Base-by-base conservation (phyloP, 2,113 vertebrate genomes). In the Otocyon megalotis region DNA sequence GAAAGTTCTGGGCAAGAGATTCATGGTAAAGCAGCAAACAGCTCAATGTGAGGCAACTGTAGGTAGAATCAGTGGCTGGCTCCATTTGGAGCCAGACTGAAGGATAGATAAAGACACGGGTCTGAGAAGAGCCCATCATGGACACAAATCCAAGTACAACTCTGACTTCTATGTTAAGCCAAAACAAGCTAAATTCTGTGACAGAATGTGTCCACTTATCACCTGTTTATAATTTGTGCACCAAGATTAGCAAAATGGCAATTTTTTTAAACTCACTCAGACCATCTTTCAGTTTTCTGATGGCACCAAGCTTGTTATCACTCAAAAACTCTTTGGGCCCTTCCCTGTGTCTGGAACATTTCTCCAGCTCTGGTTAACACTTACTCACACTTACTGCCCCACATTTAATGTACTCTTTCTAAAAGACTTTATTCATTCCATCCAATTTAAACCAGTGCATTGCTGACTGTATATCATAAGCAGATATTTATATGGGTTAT, bases 221-320 rank as follows among this genome's bases (percentile, higher is more conserved):
- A 67, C 50, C 50, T 96, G 24, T 83, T 97, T 65, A 60, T 56
- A 90, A 89, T 71, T 53, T 90, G 14, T 94, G 19, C 35, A 11
- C 16, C 16, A 54, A 86, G 63, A 69, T n/a, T 90, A 94, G 50
- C 63, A 54, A 72, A 89, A 96, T 26, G 5, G 1, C 2, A 79
- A 43, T 48, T 28, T 85, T 63, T 56, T 77, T 72, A 22, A 19
- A 87, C n/a, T 85, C 14, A 80, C n/a, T 88, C 17, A 88, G 71
- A 77, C 9, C 5, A 8, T 80, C 9, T 90, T 74, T 77, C 24
- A 79, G 37, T 81, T 69, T 91, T n/a, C 11, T 50, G 30, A 54
- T 87, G 60, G 10, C 32, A 48, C 30, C 24, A 88, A 56, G 15
- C 10, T 72, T 32, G 1, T 86, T 80, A 62, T 37, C 37, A 83